phyloP scores from a whole-genome alignment of 2,797 vertebrate species.

The Silurus aristotelis region DNA sequence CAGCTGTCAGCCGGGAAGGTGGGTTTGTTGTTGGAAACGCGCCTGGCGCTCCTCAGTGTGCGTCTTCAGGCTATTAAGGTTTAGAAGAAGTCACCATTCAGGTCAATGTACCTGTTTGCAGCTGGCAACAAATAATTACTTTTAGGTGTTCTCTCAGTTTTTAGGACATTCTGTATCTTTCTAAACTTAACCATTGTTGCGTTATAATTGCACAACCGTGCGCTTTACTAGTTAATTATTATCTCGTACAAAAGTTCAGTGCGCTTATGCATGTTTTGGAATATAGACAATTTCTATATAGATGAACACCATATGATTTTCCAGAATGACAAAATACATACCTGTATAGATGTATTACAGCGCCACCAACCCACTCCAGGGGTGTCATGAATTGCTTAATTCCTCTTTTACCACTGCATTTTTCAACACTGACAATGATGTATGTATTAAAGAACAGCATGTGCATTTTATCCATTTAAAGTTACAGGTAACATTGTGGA shows the following conservation, averaged over 20 bases:
- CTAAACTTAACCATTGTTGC: not conserved
- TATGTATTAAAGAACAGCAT: not conserved
- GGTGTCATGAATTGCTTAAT: not conserved
- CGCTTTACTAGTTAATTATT: not conserved
- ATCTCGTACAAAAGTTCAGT: not conserved
- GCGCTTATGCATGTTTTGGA: no score
- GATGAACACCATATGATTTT: not conserved
- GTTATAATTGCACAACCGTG: not conserved
- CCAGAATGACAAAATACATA: not conserved
- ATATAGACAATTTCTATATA: no score
- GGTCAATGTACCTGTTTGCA: conserved; percentile 4
- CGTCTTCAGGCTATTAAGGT: conserved; percentile 1
- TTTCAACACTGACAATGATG: not conserved
- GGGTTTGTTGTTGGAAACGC: conserved; percentile 27
- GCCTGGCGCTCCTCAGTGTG: not conserved
- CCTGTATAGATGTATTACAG: not conserved
- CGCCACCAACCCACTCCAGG: not conserved
- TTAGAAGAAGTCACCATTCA: conserved; percentile 26
- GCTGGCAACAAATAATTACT: conserved; percentile 33
- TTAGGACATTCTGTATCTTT: not conserved
- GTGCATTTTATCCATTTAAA: not conserved
- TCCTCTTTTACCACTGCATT: not conserved
- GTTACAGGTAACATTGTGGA: not conserved
- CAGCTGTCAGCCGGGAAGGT: conserved; percentile 9
- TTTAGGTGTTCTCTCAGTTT: not conserved